Conservation (phyloP, 2,888 invertebrate species). For the Mythimna impura region DNA sequence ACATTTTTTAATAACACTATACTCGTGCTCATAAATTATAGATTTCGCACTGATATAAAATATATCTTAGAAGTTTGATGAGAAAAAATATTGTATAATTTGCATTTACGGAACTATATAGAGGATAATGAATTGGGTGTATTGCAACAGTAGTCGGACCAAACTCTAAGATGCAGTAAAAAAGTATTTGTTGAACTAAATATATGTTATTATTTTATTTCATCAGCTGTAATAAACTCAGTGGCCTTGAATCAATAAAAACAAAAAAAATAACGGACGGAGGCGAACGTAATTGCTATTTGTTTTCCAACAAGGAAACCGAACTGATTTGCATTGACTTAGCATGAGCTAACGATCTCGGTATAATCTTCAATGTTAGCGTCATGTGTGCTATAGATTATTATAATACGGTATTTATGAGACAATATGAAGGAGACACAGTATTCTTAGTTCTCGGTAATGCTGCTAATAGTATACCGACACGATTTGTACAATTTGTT, state of each 20-base stretch:
- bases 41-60: conserved; percentile 2
- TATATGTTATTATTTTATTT: conserved; percentile 8
- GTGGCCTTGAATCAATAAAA: conserved; percentile 44
- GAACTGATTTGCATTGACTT: conserved; percentile 54
- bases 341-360: conserved; percentile 48
- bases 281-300: conserved; percentile 54
- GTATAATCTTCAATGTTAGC: conserved; percentile 40
- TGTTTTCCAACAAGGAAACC: conserved; percentile 60
- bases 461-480: conserved; percentile 33
- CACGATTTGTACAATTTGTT: conserved; percentile 35
- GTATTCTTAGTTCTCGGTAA: conserved; percentile 41
- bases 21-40: not conserved
- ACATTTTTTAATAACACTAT: conserved; percentile 25
- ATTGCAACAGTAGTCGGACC: not conserved
- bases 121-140: not conserved
- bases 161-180: not conserved
- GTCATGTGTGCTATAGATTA: conserved; percentile 30
- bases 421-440: conserved; percentile 35
- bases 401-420: conserved; percentile 34
- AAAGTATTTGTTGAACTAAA: not conserved
- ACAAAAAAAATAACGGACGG: conserved; percentile 50
- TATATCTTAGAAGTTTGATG: not conserved
- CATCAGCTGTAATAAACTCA: conserved; percentile 24
- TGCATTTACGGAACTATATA: no score
- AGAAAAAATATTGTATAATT: not conserved